Evolutionary conservation across 2,113 vertebrate genomes (phyloP).

Genomic region (Caloenas nicobarica): DNA sequence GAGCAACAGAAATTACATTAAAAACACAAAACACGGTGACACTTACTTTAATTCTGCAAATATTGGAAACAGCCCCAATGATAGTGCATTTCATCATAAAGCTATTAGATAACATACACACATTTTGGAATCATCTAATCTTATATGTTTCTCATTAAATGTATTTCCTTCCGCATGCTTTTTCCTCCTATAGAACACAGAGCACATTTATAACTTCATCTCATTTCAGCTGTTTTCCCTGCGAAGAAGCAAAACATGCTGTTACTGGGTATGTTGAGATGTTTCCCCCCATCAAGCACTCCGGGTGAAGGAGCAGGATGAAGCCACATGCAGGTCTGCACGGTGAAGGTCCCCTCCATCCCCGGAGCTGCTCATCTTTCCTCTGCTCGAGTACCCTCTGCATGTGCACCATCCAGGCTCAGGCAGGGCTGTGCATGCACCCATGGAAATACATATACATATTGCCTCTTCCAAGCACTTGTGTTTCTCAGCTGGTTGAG

Average conservation of each 20-base stretch:
- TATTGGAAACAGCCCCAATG: background rate
- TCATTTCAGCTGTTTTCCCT: background rate
- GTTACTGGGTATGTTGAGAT: accelerated
- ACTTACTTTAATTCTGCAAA: background rate
- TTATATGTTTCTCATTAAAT: background rate
- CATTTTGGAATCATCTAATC: background rate
- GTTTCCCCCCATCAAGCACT: background rate
- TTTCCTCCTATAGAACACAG: background rate
- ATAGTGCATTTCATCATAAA: background rate
- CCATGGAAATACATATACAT: accelerated
- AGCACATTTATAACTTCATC: background rate
- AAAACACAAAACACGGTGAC: background rate
- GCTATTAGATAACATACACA: background rate
- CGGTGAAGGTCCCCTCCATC: background rate
- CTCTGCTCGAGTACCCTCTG: background rate
- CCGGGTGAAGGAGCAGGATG: background rate
- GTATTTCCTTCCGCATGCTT: background rate
- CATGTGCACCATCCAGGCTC: background rate
- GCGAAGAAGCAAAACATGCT: background rate
- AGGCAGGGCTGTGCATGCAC: background rate
- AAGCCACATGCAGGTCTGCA: background rate
- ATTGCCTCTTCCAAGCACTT: background rate
- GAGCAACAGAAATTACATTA: background rate
- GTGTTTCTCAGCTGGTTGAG: background rate
- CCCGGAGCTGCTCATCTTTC: background rate